Evolutionary conservation across 2,797 vertebrate species (phyloP).

Genomic region (Catamblyrhynchus diadema): DNA sequence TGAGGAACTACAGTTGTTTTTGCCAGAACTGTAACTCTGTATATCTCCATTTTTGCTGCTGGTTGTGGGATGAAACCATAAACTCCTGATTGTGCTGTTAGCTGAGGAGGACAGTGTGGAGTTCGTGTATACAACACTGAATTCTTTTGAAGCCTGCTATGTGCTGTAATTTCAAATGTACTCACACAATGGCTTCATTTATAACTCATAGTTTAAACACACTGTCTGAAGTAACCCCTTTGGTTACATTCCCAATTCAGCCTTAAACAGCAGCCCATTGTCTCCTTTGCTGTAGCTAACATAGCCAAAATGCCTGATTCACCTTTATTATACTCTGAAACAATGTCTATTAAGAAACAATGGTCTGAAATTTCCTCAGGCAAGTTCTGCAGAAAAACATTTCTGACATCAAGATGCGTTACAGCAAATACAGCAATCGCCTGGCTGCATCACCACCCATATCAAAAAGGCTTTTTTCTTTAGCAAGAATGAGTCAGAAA

Average conservation of each 20-base stretch:
- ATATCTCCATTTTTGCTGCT: not conserved
- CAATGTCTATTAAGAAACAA: not conserved
- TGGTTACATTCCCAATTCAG: not conserved
- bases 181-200: not conserved
- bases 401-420: not conserved
- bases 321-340: not conserved
- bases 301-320: not conserved
- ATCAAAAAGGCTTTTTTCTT: not conserved
- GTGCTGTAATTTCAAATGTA: not conserved
- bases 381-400: not conserved
- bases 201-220: not conserved
- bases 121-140: not conserved
- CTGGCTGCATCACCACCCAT: not conserved
- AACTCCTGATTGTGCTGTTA: not conserved
- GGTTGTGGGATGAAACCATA: not conserved
- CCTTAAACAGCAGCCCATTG: not conserved
- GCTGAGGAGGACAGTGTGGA: not conserved
- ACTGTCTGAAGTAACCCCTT: not conserved
- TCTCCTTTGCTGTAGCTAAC: not conserved
- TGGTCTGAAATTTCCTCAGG: not conserved
- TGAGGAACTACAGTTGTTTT: not conserved
- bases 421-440: not conserved
- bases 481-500: not conserved
- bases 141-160: not conserved
- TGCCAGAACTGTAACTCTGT: not conserved